Conservation (phyloP, 2,797 vertebrate genomes). For the Nasua narica region DNA sequence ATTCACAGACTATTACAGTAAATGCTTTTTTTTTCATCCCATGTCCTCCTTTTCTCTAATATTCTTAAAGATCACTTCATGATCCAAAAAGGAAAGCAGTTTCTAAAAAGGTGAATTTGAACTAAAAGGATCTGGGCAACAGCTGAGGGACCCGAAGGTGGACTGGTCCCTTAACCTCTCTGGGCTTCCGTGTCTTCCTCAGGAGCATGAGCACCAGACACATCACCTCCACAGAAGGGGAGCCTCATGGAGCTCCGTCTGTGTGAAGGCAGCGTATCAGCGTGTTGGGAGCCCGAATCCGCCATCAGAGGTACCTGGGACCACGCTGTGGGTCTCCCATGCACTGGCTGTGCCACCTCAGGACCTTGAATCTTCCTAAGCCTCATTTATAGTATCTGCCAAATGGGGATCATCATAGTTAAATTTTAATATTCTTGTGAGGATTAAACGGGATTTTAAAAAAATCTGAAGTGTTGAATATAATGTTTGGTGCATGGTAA, state of each 20-base stretch:
- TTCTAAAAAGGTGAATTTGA: not conserved
- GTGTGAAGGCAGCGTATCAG: fast-evolving
- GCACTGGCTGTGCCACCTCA: not conserved
- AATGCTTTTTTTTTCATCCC: not conserved
- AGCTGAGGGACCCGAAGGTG: not conserved
- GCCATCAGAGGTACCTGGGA: not conserved
- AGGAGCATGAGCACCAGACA: not conserved
- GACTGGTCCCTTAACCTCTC: not conserved
- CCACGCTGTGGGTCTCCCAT: not conserved
- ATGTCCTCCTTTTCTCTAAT: not conserved
- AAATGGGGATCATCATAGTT: constrained; percentile 19
- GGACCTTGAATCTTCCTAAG: not conserved
- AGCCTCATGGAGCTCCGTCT: not conserved
- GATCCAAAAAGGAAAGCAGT: not conserved
- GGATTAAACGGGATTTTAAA: not conserved
- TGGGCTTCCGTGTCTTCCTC: not conserved
- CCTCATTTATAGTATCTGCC: not conserved
- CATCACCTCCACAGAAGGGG: fast-evolving
- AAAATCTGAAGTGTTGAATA: not conserved
- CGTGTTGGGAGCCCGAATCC: not conserved
- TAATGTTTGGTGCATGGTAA: not conserved
- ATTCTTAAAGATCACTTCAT: not conserved
- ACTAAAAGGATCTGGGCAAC: not conserved
- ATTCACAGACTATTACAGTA: not conserved
- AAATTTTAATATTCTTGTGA: not conserved